Percentiles rank a stretch among this genome's conserved stretches.
Conservation (phyloP, 2,888 invertebrate genomes). For the Drosophila hamatofila region DNA sequence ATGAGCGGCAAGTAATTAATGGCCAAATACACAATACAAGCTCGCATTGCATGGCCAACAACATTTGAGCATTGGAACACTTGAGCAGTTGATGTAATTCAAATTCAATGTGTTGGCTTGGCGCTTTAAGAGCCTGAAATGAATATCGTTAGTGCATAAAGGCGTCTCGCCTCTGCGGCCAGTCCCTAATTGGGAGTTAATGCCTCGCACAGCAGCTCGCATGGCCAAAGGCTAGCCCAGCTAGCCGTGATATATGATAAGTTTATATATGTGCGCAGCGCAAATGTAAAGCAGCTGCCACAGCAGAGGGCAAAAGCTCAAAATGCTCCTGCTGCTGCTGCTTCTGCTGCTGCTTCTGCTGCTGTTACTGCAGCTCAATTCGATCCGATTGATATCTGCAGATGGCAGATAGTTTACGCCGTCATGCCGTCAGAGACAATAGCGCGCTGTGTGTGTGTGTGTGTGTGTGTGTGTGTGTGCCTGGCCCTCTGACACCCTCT, state of each 20-base stretch:
- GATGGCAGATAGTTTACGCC: background rate
- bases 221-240: too few relatives aligned
- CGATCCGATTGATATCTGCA: slow-evolving; percentile 6
- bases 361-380: slow-evolving; percentile 3
- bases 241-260: background rate
- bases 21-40: background rate
- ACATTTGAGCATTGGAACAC: background rate
- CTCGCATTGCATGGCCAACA: background rate
- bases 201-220: too few relatives aligned
- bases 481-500: too few relatives aligned
- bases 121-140: background rate
- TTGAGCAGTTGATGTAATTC: background rate
- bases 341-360: too few relatives aligned
- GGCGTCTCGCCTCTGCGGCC: background rate
- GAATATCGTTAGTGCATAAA: background rate
- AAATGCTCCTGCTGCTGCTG: background rate
- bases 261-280: background rate
- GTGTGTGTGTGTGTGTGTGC: too few relatives aligned
- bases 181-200: background rate
- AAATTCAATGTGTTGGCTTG: background rate
- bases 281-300: background rate
- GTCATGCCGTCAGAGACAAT: background rate
- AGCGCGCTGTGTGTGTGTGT: too few relatives aligned
- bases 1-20: slow-evolving; percentile 1
- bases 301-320: background rate